Evolutionary conservation across 2,113 vertebrate genomes (phyloP), one percentile per base, ranked within the genome.

Genomic region (Hiodon tergisus): DNA sequence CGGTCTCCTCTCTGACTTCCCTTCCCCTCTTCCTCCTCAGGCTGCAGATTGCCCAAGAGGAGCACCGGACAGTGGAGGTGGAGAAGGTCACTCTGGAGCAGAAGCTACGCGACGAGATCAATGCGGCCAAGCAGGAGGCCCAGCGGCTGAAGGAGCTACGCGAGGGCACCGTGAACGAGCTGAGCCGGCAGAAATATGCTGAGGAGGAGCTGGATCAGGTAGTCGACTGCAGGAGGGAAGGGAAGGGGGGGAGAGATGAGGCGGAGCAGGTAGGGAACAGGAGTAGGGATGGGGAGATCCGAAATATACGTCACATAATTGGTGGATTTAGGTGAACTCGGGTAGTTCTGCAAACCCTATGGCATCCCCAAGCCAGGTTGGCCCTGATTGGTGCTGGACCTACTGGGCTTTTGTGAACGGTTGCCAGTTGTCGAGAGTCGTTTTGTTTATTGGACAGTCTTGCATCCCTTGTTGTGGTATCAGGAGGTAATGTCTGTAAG

Each of bases 161-260:
- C 0, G 92, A 95, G 76, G 96, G 95, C 55, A 92, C 94, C 0
- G 94, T 93, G 89, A 97, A 95, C 0, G 91, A 97, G 80, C 89
- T 94, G 73, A 97, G 94, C 83, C 79, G 93, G 0, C 96, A 97
- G 87, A 96, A 93, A 3, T 97, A 97, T 0, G 94, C 94, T 0
- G 96, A 98, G 88, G 93, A 98, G 74, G 96, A 98, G 81, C 85
- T 98, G 86, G 95, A 95, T 62, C 96, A 98, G 94, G 97, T 98
- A 48, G 46, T 6, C 31, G 2, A 31, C 90, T 98, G 7, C 87
- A 95, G 0, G 92, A 95, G 76, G 96, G 95, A 54, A 92, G 93
- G 0, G 94, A 93, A 89, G 97, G 95, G 0, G 91, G 94, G 94
- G 0, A 96, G 98, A 88, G 93, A 98, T 73, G 96, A 98, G 81